These are phyloP conservation scores for Brachionus plicatilis DNA, from an alignment of 1,140 invertebrate species.

Conservation along the genomic window DNA sequence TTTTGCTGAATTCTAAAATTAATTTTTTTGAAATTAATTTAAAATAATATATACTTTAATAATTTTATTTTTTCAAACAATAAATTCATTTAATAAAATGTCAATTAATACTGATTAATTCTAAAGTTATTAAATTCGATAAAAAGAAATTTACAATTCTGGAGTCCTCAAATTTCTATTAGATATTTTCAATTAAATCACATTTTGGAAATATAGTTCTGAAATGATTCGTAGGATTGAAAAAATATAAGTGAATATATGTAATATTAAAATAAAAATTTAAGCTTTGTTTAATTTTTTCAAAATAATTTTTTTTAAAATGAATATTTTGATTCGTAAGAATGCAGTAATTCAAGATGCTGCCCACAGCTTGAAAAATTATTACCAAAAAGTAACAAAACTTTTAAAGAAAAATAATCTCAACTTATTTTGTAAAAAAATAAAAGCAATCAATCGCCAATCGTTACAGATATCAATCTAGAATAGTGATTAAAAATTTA, in stretches of 20 bases:
- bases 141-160: too few relatives aligned
- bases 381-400: slow-evolving; percentile 2
- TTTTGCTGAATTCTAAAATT: too few relatives aligned
- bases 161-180: too few relatives aligned
- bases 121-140: too few relatives aligned
- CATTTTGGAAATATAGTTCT: too few relatives aligned
- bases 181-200: too few relatives aligned
- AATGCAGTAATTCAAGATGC: neutral
- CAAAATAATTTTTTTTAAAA: neutral
- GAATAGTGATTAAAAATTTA: neutral
- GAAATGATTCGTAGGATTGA: too few relatives aligned
- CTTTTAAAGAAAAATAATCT: neutral
- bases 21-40: too few relatives aligned
- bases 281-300: slow-evolving; percentile 14
- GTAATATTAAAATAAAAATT: neutral
- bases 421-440: neutral
- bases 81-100: too few relatives aligned
- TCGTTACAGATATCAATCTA: neutral
- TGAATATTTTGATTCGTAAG: slow-evolving; percentile 19
- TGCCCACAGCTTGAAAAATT: neutral
- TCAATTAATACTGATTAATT: too few relatives aligned
- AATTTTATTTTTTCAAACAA: too few relatives aligned
- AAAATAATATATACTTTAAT: too few relatives aligned
- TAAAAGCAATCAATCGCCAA: neutral
- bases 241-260: neutral